Percentiles rank a stretch among this genome's conserved stretches.
Evolutionary conservation across 1,140 invertebrate species (phyloP).

Genomic region (Brachionus manjavacas): DNA sequence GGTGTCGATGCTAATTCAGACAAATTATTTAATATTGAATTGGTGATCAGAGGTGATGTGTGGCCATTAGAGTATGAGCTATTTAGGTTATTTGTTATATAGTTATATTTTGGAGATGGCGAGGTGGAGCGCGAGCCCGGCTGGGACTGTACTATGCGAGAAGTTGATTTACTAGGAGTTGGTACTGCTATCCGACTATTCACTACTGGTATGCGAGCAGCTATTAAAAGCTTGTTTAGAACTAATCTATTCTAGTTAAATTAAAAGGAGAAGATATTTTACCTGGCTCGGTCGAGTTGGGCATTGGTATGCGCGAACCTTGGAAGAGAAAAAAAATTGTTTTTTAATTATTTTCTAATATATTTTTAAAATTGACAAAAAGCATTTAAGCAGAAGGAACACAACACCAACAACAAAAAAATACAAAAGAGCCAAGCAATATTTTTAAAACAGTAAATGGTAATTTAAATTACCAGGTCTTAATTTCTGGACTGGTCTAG

Average conservation of each 20-base stretch:
- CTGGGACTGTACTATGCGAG: conserved; percentile 23
- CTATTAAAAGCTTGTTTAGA: background rate
- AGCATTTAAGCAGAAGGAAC: background rate
- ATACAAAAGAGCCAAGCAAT: background rate
- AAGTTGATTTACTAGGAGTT: background rate
- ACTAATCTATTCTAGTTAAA: background rate
- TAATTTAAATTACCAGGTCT: conserved; percentile 27
- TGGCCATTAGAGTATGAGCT: background rate
- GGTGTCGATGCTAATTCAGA: background rate
- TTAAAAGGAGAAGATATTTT: background rate
- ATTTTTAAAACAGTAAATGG: background rate
- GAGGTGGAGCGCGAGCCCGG: conserved; percentile 44
- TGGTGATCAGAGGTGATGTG: background rate
- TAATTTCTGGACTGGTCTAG: conserved; percentile 24
- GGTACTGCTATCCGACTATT: conserved; percentile 14
- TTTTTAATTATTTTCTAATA: too few relatives aligned
- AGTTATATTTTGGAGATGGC: conserved; percentile 38
- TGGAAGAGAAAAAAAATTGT: background rate
- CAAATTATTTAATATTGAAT: conserved; percentile 20
- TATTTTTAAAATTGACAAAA: too few relatives aligned
- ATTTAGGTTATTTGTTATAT: conserved; percentile 22
- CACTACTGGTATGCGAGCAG: background rate
- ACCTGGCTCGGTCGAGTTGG: background rate
- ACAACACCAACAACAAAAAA: background rate
- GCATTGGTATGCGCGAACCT: conserved; percentile 21